These are phyloP conservation scores for Melolontha melolontha DNA, from an alignment of 2,888 invertebrate genomes.

Conservation along the genomic window DNA sequence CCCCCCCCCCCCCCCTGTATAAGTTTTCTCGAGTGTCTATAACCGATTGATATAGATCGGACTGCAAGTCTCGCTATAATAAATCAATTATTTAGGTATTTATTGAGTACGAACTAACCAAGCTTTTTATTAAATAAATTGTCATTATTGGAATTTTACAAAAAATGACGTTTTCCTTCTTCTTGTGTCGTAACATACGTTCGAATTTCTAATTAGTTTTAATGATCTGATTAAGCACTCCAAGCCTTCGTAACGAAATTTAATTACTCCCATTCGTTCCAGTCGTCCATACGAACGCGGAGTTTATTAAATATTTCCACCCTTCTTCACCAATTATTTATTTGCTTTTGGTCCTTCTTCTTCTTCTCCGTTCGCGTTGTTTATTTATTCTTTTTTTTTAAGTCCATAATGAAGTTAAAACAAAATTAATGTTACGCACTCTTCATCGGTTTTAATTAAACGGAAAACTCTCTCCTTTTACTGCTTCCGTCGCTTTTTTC, in stretches of 20 bases:
- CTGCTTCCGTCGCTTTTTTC: neutral
- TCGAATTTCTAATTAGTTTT: too few relatives aligned
- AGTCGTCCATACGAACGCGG: neutral
- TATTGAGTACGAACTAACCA: too few relatives aligned
- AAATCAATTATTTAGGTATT: too few relatives aligned
- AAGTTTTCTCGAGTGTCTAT: too few relatives aligned
- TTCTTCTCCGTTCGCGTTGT: neutral
- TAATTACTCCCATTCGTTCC: constrained; percentile 5
- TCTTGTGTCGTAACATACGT: too few relatives aligned
- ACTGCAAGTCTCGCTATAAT: too few relatives aligned
- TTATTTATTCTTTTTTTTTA: neutral
- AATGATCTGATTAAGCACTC: too few relatives aligned
- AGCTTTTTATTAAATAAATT: too few relatives aligned
- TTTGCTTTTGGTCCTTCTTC: neutral
- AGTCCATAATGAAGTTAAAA: constrained; percentile 16
- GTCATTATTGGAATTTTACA: too few relatives aligned
- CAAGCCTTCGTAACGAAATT: constrained; percentile 2
- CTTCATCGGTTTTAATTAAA: constrained; percentile 16
- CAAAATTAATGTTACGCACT: constrained; percentile 19
- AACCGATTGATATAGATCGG: too few relatives aligned
- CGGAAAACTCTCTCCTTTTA: neutral
- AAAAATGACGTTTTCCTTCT: too few relatives aligned
- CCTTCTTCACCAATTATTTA: constrained; percentile 13
- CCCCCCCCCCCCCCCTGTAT: too few relatives aligned
- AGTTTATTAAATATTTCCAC: constrained; percentile 10